A percentile compares a stretch with the other conserved stretches of the same genome.
Evolutionary conservation across 2,888 invertebrate species (phyloP).

Genomic region (Lasius platythorax): DNA sequence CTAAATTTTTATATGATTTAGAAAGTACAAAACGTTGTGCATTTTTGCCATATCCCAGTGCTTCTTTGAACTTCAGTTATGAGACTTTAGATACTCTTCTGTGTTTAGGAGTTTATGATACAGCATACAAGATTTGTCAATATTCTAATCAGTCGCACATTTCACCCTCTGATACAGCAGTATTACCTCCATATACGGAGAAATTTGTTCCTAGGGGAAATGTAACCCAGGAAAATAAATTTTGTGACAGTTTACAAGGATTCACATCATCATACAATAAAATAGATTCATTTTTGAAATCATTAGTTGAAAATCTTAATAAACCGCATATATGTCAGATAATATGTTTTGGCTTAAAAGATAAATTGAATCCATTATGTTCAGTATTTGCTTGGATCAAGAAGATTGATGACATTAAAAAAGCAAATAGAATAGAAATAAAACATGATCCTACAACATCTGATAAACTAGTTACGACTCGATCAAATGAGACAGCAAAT

Average conservation of each 20-base stretch:
- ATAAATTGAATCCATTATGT: constrained; percentile 67
- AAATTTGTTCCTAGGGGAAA: not conserved
- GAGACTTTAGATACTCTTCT: constrained; percentile 55
- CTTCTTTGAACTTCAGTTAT: not conserved
- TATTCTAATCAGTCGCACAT: constrained; percentile 8
- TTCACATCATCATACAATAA: constrained; percentile 49
- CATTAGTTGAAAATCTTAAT: constrained; percentile 45
- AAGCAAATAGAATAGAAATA: not conserved
- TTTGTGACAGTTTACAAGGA: constrained; percentile 61
- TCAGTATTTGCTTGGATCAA: constrained; percentile 67
- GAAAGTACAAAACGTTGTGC: constrained; percentile 45
- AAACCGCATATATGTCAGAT: not conserved
- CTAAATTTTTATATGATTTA: constrained; percentile 41
- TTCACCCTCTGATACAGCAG: not conserved
- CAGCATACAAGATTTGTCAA: constrained; percentile 65
- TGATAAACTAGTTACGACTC: not conserved
- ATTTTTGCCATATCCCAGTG: constrained; percentile 39
- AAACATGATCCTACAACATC: not conserved
- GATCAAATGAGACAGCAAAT: not conserved
- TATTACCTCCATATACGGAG: constrained; percentile 59
- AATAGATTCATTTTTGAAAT: constrained; percentile 18
- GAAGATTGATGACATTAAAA: constrained; percentile 41
- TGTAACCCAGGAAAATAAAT: not conserved
- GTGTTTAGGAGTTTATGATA: constrained; percentile 74
- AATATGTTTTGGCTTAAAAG: constrained; percentile 51